Evolutionary conservation across 2,113 vertebrate species (phyloP).

Genomic region (Chrysochloris asiatica): DNA sequence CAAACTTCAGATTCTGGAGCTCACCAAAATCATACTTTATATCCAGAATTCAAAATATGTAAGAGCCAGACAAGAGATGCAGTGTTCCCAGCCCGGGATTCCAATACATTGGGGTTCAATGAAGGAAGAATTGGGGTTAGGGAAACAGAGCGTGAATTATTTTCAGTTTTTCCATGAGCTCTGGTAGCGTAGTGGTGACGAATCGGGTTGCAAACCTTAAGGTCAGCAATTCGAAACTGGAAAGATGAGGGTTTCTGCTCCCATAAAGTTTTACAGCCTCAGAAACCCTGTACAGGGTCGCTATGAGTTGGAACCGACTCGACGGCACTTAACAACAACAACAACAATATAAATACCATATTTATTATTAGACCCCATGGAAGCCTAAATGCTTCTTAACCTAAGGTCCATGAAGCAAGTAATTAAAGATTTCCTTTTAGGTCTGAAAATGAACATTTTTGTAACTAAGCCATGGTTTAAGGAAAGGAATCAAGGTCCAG

Average conservation of each 20-base stretch:
- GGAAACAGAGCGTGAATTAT: not conserved
- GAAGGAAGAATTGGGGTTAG: not conserved
- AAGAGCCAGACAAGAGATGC: not conserved
- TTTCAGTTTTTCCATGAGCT: slow-evolving; percentile 2
- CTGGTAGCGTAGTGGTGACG: too few species aligned
- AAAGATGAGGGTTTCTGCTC: too few species aligned
- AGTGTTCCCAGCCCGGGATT: not conserved
- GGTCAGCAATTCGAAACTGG: too few species aligned
- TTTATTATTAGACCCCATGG: not conserved
- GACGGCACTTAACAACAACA: too few species aligned
- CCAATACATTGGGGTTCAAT: not conserved
- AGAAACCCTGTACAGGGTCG: too few species aligned
- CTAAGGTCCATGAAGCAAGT: not conserved
- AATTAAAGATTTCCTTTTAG: not conserved
- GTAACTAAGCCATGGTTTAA: not conserved
- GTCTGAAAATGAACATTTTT: not conserved
- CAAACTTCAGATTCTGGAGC: too few species aligned
- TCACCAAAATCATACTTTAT: not conserved
- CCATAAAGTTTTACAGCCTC: too few species aligned
- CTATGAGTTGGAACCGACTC: too few species aligned
- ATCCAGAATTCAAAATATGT: not conserved
- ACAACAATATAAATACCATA: not conserved
- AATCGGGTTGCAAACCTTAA: too few species aligned
- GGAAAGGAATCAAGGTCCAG: not conserved
- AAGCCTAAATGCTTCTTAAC: not conserved